Evolutionary conservation across 2,113 vertebrate genomes (phyloP), one percentile per base, ranked within the genome.

Genomic region (Vombatus ursinus): DNA sequence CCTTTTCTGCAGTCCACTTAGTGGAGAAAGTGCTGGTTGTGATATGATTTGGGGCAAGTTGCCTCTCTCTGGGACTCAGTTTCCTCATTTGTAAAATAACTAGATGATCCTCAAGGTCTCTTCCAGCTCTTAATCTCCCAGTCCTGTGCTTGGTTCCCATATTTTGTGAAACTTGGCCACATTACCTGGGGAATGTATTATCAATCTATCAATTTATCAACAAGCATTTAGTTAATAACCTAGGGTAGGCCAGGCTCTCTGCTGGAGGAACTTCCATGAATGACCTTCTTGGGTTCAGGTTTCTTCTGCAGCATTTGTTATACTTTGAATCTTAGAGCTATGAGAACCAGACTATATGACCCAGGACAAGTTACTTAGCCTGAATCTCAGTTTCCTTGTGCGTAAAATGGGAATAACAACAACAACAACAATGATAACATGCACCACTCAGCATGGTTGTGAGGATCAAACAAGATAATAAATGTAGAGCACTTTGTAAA

Each of bases 341-440:
- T 91, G 19, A 53, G 24, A 77, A 84, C 24, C 52, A n/a, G 8
- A 10, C 50, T 37, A 19, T 93, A 11, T 92, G 48, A 68, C 6
- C 2, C 8, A 50, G 31, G 47, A 26, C 49, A 92, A 92, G 16
- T 93, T 89, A 84, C 49, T 89, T 84, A 95, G 47, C 53, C 12
- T 92, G 90, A 91, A 49, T 11, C 84, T 96, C 57, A n/a, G 25
- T 94, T 95, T 95, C 37, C n/a, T 25, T 1, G 28, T 52, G 26
- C 91, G 61, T 51, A 50, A 94, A 95, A 51, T 89, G 52, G 26
- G 95, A 31, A n/a, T 92, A 94, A 49, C 92, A 54, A 22, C 22
- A 68, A 68, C 47, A 26, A 31, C 22, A 68, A 68, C 47, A 26
- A 31, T 68, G 5, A 2, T 84, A 92, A 22, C 10, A 57, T 57